phyloP scores from a whole-genome alignment of 2,888 invertebrate genomes.

The Drosophila gaucha region DNA sequence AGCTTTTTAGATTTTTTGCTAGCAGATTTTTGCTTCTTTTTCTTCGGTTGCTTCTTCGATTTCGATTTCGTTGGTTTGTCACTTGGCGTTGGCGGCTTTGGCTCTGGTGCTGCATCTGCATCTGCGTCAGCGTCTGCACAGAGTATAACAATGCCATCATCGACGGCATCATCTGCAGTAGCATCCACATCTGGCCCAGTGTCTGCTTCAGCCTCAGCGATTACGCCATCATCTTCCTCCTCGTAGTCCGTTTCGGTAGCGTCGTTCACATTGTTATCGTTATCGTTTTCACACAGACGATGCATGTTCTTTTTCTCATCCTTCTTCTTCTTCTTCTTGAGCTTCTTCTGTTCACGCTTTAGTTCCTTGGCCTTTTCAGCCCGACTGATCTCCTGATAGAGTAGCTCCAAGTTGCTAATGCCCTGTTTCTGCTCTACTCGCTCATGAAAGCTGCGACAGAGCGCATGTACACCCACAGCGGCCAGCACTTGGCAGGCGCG shows the following conservation, averaged over 20 bases:
- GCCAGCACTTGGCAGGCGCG: conserved; percentile 97
- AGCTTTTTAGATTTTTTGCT: conserved; percentile 51
- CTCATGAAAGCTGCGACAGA: conserved; percentile 95
- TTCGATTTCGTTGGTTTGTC: conserved; percentile 70
- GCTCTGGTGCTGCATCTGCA: conserved; percentile 38
- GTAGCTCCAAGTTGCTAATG: conserved; percentile 93
- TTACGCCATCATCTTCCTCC: conserved; percentile 74
- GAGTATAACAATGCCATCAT: conserved; percentile 68
- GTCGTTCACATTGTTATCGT: conserved; percentile 48
- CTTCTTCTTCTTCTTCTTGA: conserved; percentile 91
- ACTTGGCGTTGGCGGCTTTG: conserved; percentile 34
- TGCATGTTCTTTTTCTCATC: conserved; percentile 85
- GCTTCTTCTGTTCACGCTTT: conserved; percentile 94
- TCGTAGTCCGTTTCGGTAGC: conserved; percentile 72
- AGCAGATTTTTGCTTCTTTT: conserved; percentile 73
- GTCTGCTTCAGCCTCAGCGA: conserved; percentile 22
- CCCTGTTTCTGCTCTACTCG: conserved; percentile 95
- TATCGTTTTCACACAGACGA: conserved; percentile 65
- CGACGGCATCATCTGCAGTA: conserved; percentile 47
- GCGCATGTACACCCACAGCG: conserved; percentile 93
- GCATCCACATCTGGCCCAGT: conserved; percentile 3
- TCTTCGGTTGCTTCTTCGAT: conserved; percentile 74
- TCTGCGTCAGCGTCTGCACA: conserved; percentile 31
- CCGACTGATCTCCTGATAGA: conserved; percentile 94
- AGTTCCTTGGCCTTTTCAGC: conserved; percentile 94